phyloP scores from a whole-genome alignment of 2,797 vertebrate species.

The Pseudochirops corinnae region DNA sequence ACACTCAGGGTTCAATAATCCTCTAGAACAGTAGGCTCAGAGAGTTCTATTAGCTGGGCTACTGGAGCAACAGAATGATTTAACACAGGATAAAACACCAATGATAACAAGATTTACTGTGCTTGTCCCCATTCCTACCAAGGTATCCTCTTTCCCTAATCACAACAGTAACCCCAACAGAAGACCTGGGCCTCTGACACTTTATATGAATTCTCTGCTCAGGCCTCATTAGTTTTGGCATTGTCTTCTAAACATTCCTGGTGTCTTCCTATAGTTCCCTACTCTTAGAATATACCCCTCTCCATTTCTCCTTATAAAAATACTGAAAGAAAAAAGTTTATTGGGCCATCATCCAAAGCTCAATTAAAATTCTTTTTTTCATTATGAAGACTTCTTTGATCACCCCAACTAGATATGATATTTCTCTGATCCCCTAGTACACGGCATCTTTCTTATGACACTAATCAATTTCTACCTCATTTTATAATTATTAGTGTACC shows the following conservation, averaged over 20 bases:
- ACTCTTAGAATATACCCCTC: conserved; percentile 7
- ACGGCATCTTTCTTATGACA: neutral
- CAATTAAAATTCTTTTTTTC: neutral
- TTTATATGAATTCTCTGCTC: conserved; percentile 11
- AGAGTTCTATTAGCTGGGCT: neutral
- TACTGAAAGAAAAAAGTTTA: neutral
- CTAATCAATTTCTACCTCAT: neutral
- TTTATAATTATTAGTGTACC: neutral
- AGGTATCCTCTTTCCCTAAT: neutral
- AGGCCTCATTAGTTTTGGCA: conserved; percentile 3
- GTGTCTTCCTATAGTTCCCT: neutral
- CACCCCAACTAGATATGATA: neutral
- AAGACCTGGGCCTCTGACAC: neutral
- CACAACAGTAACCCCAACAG: neutral
- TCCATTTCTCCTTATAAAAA: neutral
- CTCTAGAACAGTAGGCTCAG: neutral
- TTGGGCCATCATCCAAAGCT: neutral
- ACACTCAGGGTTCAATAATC: neutral
- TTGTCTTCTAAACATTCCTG: conserved; percentile 17
- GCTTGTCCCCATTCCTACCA: neutral
- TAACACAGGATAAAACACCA: neutral
- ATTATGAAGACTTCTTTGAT: neutral
- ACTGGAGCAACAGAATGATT: neutral
- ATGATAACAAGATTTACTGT: neutral
- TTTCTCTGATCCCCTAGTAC: neutral